Percentiles rank a stretch among this genome's conserved stretches.
phyloP scores from a whole-genome alignment of 2,888 invertebrate genomes.

The Acronicta psi region DNA sequence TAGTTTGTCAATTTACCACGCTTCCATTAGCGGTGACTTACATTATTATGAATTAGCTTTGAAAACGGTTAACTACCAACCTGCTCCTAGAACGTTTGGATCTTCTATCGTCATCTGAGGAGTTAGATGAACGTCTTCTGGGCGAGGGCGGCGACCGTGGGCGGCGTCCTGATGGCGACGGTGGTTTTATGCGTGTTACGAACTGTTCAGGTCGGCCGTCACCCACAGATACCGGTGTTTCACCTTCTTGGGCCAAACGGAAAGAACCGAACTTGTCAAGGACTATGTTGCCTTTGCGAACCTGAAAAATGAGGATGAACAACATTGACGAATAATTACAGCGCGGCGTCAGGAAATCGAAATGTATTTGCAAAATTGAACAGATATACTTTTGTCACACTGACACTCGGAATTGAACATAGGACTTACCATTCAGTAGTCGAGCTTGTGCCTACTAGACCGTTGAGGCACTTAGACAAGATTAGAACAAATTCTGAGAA shows the following conservation, averaged over 20 bases:
- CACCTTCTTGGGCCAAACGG: constrained; percentile 90
- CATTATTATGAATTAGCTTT: neutral
- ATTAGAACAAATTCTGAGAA: neutral
- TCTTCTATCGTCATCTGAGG: constrained; percentile 77
- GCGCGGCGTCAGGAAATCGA: neutral
- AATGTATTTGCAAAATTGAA: neutral
- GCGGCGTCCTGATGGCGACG: constrained; percentile 76
- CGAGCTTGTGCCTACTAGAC: too few species aligned
- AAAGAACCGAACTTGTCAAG: constrained; percentile 93
- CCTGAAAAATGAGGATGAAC: constrained; percentile 63
- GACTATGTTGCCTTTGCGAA: constrained; percentile 89
- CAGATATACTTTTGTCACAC: too few species aligned
- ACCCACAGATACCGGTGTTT: constrained; percentile 83
- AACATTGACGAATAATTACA: neutral
- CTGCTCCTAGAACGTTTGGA: constrained; percentile 82
- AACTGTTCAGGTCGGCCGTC: constrained; percentile 87
- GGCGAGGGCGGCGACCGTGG: constrained; percentile 84
- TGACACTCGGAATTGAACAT: too few species aligned
- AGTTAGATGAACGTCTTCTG: constrained; percentile 82
- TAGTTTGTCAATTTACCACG: constrained; percentile 15
- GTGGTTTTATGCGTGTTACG: constrained; percentile 85
- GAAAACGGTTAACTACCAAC: constrained; percentile 54
- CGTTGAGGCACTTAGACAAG: too few species aligned
- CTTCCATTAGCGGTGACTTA: constrained; percentile 3
- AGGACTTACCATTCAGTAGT: too few species aligned